A percentile compares a stretch with the other conserved stretches of the same genome.
Conservation (phyloP, 2,113 vertebrate genomes). For the Prunella himalayana region DNA sequence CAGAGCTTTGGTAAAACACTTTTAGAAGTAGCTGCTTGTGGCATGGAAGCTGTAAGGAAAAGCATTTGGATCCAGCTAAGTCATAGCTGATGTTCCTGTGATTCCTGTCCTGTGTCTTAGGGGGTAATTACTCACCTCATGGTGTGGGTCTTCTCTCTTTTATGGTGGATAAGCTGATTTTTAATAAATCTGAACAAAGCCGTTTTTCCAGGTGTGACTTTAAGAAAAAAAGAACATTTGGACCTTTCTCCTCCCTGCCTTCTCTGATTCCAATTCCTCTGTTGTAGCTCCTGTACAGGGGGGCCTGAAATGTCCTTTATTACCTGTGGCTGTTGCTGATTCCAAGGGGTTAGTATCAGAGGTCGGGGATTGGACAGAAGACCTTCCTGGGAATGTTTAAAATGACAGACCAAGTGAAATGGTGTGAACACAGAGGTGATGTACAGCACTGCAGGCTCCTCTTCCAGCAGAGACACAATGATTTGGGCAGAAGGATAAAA, state of each 20-base stretch:
- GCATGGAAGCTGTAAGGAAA: not conserved
- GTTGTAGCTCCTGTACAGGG: not conserved
- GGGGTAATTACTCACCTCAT: not conserved
- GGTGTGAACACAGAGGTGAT: not conserved
- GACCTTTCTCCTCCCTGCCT: not conserved
- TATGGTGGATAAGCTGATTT: not conserved
- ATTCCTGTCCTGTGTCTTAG: not conserved
- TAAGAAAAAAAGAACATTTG: not conserved
- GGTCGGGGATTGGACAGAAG: not conserved
- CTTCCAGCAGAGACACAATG: not conserved
- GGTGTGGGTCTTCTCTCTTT: not conserved
- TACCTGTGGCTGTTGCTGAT: not conserved
- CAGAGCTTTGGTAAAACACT: not conserved
- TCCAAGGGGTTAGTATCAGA: not conserved
- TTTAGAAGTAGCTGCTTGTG: not conserved
- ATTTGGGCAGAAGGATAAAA: not conserved
- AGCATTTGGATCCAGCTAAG: not conserved
- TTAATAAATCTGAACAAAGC: not conserved
- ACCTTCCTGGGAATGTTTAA: not conserved
- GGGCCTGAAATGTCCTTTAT: accelerated
- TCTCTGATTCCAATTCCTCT: not conserved
- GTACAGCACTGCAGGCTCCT: not conserved
- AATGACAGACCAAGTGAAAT: not conserved
- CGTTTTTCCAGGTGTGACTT: not conserved
- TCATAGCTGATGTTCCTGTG: not conserved